Evolutionary conservation across 2,888 invertebrate genomes (phyloP).

Genomic region (Leptarthrus brevirostris): DNA sequence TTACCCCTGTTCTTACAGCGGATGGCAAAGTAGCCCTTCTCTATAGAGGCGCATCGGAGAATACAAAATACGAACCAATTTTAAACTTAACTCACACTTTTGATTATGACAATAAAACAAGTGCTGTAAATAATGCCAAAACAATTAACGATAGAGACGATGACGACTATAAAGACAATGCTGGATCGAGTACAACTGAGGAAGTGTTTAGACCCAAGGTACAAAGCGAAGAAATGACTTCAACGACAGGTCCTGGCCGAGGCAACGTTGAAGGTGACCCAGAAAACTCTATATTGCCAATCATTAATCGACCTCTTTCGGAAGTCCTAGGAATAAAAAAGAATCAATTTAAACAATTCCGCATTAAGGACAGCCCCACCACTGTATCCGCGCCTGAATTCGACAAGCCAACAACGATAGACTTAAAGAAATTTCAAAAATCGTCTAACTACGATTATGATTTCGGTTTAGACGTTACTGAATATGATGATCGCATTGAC

Average conservation of each 20-base stretch:
- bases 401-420: conserved; percentile 41
- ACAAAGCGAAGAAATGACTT: conserved; percentile 47
- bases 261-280: conserved; percentile 27
- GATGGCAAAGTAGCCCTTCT: conserved; percentile 69
- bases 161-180: conserved; percentile 52
- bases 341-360: conserved; percentile 66
- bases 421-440: conserved; percentile 37
- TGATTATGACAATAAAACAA: conserved; percentile 61
- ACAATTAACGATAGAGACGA: conserved; percentile 55
- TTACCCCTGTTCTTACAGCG: conserved; percentile 68
- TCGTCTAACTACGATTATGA: conserved; percentile 63
- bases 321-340: conserved; percentile 67
- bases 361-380: conserved; percentile 63
- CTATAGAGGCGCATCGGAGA: conserved; percentile 67
- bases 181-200: conserved; percentile 55
- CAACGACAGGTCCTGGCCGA: conserved; percentile 16
- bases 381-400: conserved; percentile 57
- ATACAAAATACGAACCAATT: conserved; percentile 67
- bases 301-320: conserved; percentile 66
- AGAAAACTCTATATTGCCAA: conserved; percentile 64
- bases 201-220: conserved; percentile 18
- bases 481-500: conserved; percentile 62
- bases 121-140: conserved; percentile 57
- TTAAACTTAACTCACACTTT: conserved; percentile 62
- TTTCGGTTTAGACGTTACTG: conserved; percentile 64